Base-by-base conservation (phyloP, 2,888 invertebrate species). In the Drosophila hamatofila region DNA sequence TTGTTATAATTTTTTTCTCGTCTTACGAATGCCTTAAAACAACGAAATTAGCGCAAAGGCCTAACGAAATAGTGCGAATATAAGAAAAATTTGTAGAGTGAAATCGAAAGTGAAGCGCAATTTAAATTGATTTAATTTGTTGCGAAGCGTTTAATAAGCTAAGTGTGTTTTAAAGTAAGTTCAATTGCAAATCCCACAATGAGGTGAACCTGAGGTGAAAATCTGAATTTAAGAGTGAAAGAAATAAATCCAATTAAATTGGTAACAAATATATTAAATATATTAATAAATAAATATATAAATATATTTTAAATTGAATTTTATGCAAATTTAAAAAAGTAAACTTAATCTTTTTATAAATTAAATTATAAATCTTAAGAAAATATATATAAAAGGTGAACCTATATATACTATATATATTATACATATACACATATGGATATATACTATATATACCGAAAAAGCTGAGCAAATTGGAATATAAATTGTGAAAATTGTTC, bases 1-100 rank as follows among this genome's bases (percentile, higher is more conserved):
- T 37, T 58, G 44, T 23, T 41, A 9, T 51, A 33, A 21, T n/a
- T 39, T 58, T 55, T 12, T 49, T 54, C 12, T 55, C 39, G 7
- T 41, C 41, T 55, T 41, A 54, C 63, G 74, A 75, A 54, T 65
- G 59, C 52, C 27, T 46, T 55, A 55, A 65, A 41, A 41, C 37
- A 60, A 12, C 33, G 46, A 57, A 57, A 33, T 33, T 62, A 48
- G 56, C 52, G 44, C 49, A 49, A 57, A 64, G 54, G 33, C 44
- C 59, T 57, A 44, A 54, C 37, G 16, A 72, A 65, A 23, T 56
- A 44, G 48, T 48, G 42, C 46, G 11, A 44, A 57, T 7, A 30
- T 18, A 16, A 18, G 27, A 49, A 16, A 25, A 48, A 11, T 48
- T 27, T 11, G 2, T 48, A 3, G 27, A 18, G 16, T 30, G 30